Conservation (phyloP, 2,888 invertebrate genomes). For the Leptopilina myrica region DNA sequence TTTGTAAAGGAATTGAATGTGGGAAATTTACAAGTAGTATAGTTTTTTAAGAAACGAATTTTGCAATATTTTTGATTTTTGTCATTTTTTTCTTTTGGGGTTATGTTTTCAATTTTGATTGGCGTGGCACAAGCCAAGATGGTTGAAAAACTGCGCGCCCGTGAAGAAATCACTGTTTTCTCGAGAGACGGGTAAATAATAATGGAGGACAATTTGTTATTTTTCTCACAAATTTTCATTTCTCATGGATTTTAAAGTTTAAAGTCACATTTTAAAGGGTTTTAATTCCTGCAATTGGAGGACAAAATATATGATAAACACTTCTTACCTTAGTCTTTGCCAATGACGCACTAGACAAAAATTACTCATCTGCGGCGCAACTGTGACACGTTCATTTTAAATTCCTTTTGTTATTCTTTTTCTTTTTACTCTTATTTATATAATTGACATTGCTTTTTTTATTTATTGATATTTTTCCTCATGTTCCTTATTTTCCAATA, state of each 20-base stretch:
- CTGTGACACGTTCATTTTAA: conserved; percentile 45
- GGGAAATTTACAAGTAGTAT: background rate
- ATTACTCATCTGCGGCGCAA: conserved; percentile 57
- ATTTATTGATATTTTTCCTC: too few relatives aligned
- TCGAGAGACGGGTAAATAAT: conserved; percentile 64
- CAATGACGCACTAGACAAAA: conserved; percentile 57
- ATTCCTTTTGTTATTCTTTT: conserved; percentile 38
- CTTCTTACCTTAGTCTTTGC: conserved; percentile 55
- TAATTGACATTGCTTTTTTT: too few relatives aligned
- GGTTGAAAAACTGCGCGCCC: conserved; percentile 62
- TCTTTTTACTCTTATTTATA: background rate
- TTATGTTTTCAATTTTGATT: conserved; percentile 68
- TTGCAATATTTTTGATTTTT: background rate
- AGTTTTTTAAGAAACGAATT: background rate
- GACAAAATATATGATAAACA: conserved; percentile 21
- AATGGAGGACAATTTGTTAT: conserved; percentile 30
- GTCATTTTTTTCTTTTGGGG: conserved; percentile 55
- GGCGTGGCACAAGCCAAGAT: conserved; percentile 74
- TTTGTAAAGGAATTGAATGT: background rate
- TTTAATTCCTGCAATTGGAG: background rate
- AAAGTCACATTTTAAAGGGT: background rate
- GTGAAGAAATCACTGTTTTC: conserved; percentile 72
- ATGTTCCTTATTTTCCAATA: too few relatives aligned
- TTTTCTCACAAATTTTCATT: conserved; percentile 27
- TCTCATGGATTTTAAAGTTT: background rate